Evolutionary conservation across 2,113 vertebrate genomes (phyloP).

Genomic region (Rallus limicola): DNA sequence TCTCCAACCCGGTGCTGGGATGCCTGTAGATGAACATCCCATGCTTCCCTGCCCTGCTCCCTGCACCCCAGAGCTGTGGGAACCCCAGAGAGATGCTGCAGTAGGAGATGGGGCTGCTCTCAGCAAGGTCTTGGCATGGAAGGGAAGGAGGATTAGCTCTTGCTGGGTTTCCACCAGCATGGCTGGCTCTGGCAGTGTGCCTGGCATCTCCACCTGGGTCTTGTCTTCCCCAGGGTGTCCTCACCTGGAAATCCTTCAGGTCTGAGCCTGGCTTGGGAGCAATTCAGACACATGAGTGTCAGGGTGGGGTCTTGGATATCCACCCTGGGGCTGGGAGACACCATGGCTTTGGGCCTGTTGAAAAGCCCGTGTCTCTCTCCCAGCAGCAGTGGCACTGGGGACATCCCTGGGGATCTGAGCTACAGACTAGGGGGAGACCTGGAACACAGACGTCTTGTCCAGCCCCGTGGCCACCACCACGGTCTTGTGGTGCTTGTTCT

Average conservation of each 20-base stretch:
- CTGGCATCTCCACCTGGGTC: not conserved
- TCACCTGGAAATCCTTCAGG: not conserved
- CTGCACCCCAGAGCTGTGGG: not conserved
- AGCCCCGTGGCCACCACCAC: not conserved
- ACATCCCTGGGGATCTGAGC: not conserved
- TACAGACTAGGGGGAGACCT: not conserved
- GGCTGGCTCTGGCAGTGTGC: not conserved
- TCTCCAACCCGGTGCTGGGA: rapidly evolving
- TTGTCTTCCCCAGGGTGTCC: not conserved
- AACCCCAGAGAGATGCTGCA: not conserved
- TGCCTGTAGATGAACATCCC: not conserved
- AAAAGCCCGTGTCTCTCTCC: not conserved
- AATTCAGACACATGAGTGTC: not conserved
- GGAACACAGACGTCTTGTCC: not conserved
- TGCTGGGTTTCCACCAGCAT: rapidly evolving
- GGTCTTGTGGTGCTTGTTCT: not conserved
- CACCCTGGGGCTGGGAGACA: rapidly evolving
- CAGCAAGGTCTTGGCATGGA: rapidly evolving
- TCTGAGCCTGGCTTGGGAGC: not conserved
- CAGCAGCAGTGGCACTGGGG: not conserved
- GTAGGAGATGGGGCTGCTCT: not conserved
- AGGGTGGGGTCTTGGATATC: not conserved
- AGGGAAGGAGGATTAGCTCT: not conserved
- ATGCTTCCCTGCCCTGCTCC: rapidly evolving
- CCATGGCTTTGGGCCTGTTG: rapidly evolving